Base-by-base conservation (phyloP, 2,797 vertebrate genomes). In the Sebastes diploproa region DNA sequence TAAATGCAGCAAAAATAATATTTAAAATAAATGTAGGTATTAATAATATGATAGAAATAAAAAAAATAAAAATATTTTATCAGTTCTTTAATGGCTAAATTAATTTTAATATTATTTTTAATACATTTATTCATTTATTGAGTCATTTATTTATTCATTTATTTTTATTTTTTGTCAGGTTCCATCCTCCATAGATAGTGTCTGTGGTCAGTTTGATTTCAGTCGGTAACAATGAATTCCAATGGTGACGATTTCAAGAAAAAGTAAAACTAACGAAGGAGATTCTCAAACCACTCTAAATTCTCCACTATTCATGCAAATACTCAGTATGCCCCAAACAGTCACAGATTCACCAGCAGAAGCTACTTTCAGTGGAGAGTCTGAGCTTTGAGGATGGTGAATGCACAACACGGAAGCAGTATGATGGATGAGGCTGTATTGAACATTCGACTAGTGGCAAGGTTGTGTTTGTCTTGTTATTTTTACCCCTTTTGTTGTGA, bases 401-500 rank as follows among this genome's bases (percentile, higher is more conserved):
- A 60, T 27, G 16, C 7, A 34, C 58, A 68, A 38, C 42, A 65
- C 65, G n/a, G 23, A 71, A 62, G 59, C 63, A 22, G 22, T 7
- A 42, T 84, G 77, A 85, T 84, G 71, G 66, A 85, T 75, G 64
- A 69, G 25, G 50, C 36, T 66, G 56, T 27, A 42, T 16, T 58
- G 23, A 46, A 52, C 67, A 61, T 85, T 73, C 71, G 66, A 86
- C 63, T 59, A 11, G 54, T 76, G 70, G 83, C 76, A 87, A 77
- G 58, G 71, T 77, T 79, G 52, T 75, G n/a, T 62, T 85, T 74
- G 34, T 73, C 3, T 68, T 66, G 20, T 52, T 55, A 72, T 78
- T 76, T 18, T 36, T 18, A 38, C 56, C 52, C 30, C 27, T 61
- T 78, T 88, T 76, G 16, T 69, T 25, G 56, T 6, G 12, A 65